Evolutionary conservation across 2,888 invertebrate genomes (phyloP).

Genomic region (Holacanthella duospinosa): DNA sequence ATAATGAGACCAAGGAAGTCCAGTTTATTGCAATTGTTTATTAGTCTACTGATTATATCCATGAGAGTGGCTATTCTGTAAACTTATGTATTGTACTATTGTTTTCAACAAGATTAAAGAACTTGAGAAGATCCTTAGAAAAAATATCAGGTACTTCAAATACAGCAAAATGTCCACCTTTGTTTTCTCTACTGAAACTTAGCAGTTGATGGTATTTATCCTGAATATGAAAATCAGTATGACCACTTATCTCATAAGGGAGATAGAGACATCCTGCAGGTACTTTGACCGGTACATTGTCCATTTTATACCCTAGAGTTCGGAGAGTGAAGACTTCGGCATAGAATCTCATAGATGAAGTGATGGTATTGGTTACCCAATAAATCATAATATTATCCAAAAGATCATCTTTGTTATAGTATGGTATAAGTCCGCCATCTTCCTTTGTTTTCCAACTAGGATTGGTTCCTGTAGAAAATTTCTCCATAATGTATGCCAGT

Average conservation of each 20-base stretch:
- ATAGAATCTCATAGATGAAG: constrained; percentile 45
- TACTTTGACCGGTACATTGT: constrained; percentile 55
- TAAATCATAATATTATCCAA: constrained; percentile 50
- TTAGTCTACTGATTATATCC: too few relatives aligned
- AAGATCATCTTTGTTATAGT: constrained; percentile 56
- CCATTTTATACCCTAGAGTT: constrained; percentile 8
- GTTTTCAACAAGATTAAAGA: constrained; percentile 37
- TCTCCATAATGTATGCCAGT: constrained; percentile 49
- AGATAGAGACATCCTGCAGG: constrained; percentile 66
- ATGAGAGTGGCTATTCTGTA: too few relatives aligned
- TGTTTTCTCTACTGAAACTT: constrained; percentile 53
- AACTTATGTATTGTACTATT: neutral
- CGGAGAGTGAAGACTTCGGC: constrained; percentile 39
- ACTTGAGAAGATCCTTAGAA: constrained; percentile 56
- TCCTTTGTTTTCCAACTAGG: constrained; percentile 43
- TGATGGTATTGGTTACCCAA: constrained; percentile 45
- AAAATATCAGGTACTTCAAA: constrained; percentile 63
- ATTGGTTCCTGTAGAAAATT: constrained; percentile 51
- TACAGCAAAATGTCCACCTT: constrained; percentile 79
- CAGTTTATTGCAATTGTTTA: too few relatives aligned
- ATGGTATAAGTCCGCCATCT: constrained; percentile 56
- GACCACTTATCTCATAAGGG: constrained; percentile 55
- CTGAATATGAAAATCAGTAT: constrained; percentile 51
- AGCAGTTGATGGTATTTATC: constrained; percentile 57
- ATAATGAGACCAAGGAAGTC: too few relatives aligned